Percentiles rank a stretch among this genome's conserved stretches.
Conservation (phyloP, 2,113 vertebrate species). For the Anolis carolinensis region DNA sequence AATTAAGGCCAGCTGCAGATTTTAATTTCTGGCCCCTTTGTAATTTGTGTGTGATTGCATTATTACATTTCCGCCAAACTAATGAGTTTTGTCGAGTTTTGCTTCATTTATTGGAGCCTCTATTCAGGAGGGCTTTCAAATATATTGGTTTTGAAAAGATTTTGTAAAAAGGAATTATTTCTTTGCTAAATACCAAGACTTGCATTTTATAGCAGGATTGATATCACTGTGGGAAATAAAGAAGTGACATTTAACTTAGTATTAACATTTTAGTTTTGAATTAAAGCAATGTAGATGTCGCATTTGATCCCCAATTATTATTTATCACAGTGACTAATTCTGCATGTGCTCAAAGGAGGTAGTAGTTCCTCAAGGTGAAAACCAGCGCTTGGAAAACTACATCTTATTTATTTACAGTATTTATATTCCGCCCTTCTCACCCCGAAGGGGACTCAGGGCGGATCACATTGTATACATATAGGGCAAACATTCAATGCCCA, state of each 20-base stretch:
- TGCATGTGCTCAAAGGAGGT: neutral
- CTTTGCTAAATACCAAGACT: neutral
- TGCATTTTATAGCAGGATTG: accelerated
- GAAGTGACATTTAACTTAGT: constrained; percentile 17
- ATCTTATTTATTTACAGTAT: too few species aligned
- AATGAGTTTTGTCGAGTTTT: constrained; percentile 48
- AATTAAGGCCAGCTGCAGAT: constrained; percentile 62
- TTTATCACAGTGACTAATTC: neutral
- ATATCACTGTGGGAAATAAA: neutral
- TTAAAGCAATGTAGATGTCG: neutral
- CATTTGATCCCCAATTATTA: neutral
- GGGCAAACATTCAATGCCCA: too few species aligned
- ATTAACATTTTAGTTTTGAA: neutral
- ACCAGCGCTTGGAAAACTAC: too few species aligned
- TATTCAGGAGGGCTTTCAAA: constrained; percentile 40
- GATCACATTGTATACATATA: too few species aligned
- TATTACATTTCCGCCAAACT: constrained; percentile 48
- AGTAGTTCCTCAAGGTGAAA: neutral
- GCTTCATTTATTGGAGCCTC: neutral
- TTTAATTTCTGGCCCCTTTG: constrained; percentile 52
- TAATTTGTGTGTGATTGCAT: constrained; percentile 58
- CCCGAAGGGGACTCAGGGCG: too few species aligned
- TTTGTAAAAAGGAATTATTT: neutral
- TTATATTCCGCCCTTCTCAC: too few species aligned
- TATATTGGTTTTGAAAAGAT: too few species aligned